Base-by-base conservation (phyloP, 1,140 invertebrate species). In the Ericerus pela region DNA sequence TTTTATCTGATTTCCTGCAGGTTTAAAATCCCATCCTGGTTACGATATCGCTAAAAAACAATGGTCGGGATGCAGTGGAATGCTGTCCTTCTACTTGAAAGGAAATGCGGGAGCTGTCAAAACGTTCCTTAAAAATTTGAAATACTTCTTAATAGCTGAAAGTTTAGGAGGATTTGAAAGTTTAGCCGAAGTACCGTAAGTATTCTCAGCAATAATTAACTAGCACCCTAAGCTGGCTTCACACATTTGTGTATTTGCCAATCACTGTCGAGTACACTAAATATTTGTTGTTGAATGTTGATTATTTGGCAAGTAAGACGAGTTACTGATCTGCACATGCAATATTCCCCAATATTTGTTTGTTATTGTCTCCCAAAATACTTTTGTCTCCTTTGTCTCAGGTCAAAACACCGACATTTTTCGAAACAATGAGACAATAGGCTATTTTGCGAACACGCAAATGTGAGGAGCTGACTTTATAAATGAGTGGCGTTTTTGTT, bases 121-220 rank as follows among this genome's bases (percentile, higher is more conserved):
- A 51, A 82, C 75, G 54, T 95, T 99, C 65, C 70, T 95, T 12
- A 76, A 78, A 63, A 69, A 78, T 6, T 68, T 94, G 1, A 84
- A 92, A 73, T 54, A 92, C 6, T 90, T 97, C 65, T 82, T 78
- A 1, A 69, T 96, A 16, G 94, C 95, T 11, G 93, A 96, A 71
- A 96, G 90, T 71, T 75, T 98, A 30, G 96, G 96, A 52, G 93
- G 93, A 53, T 95, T 85, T 67, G 94, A 98, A 69, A 95, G 90
- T 69, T 77, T 98, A 31, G 84, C 81, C 2, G 84, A 87, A 72
- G 69, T 87, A 59, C 87, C 88, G 82, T 87, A 73, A 80, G 83
- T 82, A 59, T 24, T 27, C 18, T 11, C 28, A 26, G n/a, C 14
- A 24, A 30, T 27, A 26, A n/a, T 52, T 28, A n/a, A 11, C 11